Evolutionary conservation across 64 coral and sea anemone genomes (phyloP).

Genomic region (Cladopsammia gracilis): DNA sequence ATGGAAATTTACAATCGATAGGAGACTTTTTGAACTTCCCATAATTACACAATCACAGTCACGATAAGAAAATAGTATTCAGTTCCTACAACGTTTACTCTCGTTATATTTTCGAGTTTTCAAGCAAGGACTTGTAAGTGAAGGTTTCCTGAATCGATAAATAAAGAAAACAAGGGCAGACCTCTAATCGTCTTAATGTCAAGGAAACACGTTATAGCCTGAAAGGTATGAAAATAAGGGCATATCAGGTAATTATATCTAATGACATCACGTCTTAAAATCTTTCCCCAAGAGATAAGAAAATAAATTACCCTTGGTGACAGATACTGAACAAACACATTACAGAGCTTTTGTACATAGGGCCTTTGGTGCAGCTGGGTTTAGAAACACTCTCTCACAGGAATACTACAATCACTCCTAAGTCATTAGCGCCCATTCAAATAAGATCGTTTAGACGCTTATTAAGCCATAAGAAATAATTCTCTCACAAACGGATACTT

Average conservation of each 20-base stretch:
- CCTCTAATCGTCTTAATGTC: conserved; percentile 72
- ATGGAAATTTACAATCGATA: conserved; percentile 8
- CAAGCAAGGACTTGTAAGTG: background rate
- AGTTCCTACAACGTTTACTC: background rate
- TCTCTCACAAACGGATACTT: conserved; percentile 34
- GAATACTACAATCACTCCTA: conserved; percentile 75
- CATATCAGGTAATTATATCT: conserved; percentile 93
- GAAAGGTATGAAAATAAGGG: conserved; percentile 85
- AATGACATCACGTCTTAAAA: conserved; percentile 86
- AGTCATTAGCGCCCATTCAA: conserved; percentile 57
- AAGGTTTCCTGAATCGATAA: conserved; percentile 75
- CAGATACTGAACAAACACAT: conserved; percentile 99
- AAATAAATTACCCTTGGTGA: conserved; percentile 96
- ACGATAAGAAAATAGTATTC: conserved; percentile 2
- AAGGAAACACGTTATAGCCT: conserved; percentile 77
- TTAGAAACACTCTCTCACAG: conserved; percentile 80
- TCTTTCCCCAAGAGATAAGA: conserved; percentile 71
- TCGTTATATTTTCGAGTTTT: background rate
- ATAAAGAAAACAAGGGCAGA: conserved; percentile 65
- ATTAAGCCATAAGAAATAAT: conserved; percentile 60
- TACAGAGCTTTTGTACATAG: conserved; percentile 77
- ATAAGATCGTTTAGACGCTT: conserved; percentile 41
- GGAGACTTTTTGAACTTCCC: background rate
- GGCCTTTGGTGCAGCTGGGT: conserved; percentile 74
- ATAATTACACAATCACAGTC: background rate